Evolutionary conservation across 2,888 invertebrate genomes (phyloP).

Genomic region (Danaus chrysippus): DNA sequence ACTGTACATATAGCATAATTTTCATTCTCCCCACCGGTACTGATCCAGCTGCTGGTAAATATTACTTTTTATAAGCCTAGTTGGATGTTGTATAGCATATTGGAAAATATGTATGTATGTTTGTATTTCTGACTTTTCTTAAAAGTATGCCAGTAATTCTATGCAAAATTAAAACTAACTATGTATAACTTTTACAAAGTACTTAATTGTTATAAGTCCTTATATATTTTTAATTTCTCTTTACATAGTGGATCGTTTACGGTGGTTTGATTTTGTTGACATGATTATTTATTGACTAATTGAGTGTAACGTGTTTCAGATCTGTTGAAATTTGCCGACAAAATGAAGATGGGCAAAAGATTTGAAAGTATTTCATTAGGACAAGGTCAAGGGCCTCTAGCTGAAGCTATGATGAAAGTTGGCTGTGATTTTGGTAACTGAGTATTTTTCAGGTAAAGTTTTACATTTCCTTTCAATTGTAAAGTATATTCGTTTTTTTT

Average conservation of each 20-base stretch:
- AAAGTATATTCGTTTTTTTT: background rate
- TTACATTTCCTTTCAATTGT: background rate
- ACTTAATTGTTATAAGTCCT: no score
- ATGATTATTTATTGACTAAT: background rate
- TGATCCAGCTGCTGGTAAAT: slow-evolving; percentile 85
- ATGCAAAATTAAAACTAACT: no score
- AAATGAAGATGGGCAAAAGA: slow-evolving; percentile 85
- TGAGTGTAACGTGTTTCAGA: slow-evolving; percentile 59
- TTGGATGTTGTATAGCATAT: no score
- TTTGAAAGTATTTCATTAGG: slow-evolving; percentile 92
- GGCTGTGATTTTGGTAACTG: slow-evolving; percentile 90
- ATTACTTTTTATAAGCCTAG: background rate
- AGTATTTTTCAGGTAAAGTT: slow-evolving; percentile 87
- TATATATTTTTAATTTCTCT: no score
- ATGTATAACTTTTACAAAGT: no score
- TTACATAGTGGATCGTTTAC: no score
- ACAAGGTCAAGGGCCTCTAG: slow-evolving; percentile 93
- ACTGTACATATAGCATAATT: slow-evolving; percentile 68
- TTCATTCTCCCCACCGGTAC: slow-evolving; percentile 95
- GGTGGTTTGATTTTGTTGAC: no score
- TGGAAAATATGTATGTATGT: no score
- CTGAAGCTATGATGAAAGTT: slow-evolving; percentile 85
- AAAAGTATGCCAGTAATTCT: no score
- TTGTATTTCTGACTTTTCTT: no score
- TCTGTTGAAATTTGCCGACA: slow-evolving; percentile 90